Evolutionary conservation across 1,140 invertebrate genomes (phyloP).

Genomic region (Tetranychus urticae): DNA sequence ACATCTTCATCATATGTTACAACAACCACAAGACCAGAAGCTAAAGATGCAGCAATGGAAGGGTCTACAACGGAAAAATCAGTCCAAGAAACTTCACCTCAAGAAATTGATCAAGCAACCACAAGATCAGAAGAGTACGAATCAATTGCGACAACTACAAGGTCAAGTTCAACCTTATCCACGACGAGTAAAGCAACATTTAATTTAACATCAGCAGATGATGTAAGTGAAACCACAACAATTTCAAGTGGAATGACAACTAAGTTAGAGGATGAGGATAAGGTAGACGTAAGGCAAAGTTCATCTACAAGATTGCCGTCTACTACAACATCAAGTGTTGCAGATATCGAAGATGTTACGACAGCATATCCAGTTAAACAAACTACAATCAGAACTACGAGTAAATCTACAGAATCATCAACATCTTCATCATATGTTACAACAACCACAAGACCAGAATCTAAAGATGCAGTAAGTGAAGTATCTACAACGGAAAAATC

Average conservation of each 20-base stretch:
- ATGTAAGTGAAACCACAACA: background rate
- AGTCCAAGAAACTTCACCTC: no score
- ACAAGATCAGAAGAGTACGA: no score
- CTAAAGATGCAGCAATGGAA: no score
- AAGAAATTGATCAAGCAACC: no score
- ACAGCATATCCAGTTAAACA: background rate
- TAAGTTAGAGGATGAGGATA: no score
- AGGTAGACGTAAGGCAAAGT: no score
- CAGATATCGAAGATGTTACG: background rate
- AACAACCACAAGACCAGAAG: background rate
- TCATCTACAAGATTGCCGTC: background rate
- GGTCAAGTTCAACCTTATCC: no score
- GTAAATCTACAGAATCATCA: background rate
- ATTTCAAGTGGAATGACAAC: background rate
- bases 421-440: background rate
- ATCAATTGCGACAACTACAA: no score
- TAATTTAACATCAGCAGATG: no score
- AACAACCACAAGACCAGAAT: background rate
- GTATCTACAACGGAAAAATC: background rate
- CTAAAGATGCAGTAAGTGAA: background rate
- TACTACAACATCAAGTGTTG: background rate
- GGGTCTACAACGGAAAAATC: no score
- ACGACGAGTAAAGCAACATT: no score
- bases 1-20: background rate
- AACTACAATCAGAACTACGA: background rate